A percentile compares a stretch with the other conserved stretches of the same genome.
Conservation (phyloP, 2,113 vertebrate genomes). For the Nerophis lumbriciformis region DNA sequence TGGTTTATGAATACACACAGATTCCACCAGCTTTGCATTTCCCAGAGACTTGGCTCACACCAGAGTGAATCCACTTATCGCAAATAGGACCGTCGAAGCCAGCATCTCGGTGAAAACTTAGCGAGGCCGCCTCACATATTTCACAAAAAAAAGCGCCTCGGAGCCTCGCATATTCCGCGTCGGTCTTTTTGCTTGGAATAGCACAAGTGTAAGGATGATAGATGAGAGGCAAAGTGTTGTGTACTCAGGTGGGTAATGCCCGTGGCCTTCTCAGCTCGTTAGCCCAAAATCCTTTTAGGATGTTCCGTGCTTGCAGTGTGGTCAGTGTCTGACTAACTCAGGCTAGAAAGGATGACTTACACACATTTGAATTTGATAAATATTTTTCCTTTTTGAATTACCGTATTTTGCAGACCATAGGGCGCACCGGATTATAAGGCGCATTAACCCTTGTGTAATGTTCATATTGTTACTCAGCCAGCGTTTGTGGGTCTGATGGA, state of each 20-base stretch:
- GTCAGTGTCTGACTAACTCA: not conserved
- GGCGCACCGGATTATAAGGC: no score
- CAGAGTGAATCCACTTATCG: slow-evolving; percentile 8
- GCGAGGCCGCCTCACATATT: not conserved
- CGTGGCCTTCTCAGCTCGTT: slow-evolving; percentile 1
- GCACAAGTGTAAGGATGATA: slow-evolving; percentile 1
- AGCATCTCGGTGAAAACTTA: slow-evolving; percentile 5
- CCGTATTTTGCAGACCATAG: no score
- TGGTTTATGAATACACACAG: slow-evolving; percentile 12
- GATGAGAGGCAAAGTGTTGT: slow-evolving; percentile 9
- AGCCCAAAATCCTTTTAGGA: not conserved
- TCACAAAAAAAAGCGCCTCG: slow-evolving; percentile 1
- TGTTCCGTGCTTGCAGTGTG: not conserved
- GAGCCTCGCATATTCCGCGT: not conserved
- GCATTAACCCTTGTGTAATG: no score
- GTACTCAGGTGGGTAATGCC: slow-evolving; percentile 4
- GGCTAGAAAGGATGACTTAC: not conserved
- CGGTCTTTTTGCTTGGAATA: not conserved
- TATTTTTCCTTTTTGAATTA: not conserved
- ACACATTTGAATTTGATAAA: not conserved
- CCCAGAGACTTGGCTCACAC: slow-evolving; percentile 4
- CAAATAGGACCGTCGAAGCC: slow-evolving; percentile 1
- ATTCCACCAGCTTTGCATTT: slow-evolving; percentile 7
- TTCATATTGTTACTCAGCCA: no score
- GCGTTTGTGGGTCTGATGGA: no score